Conservation (phyloP, 2,797 vertebrate species). For the Poecilia gillii region DNA sequence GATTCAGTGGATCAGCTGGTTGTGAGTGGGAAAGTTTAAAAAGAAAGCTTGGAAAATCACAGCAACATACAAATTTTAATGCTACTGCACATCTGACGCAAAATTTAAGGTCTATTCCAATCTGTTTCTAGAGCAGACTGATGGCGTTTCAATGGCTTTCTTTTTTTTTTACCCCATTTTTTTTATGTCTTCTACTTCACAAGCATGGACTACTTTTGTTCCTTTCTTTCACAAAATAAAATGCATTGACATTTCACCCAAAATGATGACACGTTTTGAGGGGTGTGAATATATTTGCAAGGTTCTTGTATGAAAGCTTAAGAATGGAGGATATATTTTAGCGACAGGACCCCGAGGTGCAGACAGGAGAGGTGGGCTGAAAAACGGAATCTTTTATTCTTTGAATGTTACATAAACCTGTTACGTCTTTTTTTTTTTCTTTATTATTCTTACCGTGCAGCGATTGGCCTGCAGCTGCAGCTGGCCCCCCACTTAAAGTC, state of each 20-base stretch:
- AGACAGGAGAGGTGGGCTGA: constrained; percentile 35
- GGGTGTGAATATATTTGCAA: background rate
- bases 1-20: constrained; percentile 1
- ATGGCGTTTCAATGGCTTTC: background rate
- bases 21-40: background rate
- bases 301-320: background rate
- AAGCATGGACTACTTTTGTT: background rate
- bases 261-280: background rate
- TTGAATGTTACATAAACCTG: constrained; percentile 67
- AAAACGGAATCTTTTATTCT: constrained; percentile 38
- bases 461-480: constrained; percentile 53
- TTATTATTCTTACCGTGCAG: constrained; percentile 30
- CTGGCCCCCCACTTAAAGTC: constrained; percentile 48
- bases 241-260: background rate
- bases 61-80: background rate
- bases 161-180: background rate
- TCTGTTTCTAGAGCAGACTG: background rate
- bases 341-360: constrained; percentile 26
- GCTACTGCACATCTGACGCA: background rate
- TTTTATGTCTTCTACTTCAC: background rate
- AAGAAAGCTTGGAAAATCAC: background rate
- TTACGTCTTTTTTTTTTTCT: constrained; percentile 46
- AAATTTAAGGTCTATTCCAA: background rate
- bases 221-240: background rate
- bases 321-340: constrained; percentile 14